Evolutionary conservation across 2,888 invertebrate species (phyloP), one percentile per base, ranked within the genome.

Genomic region (Gymnosoma rotundatum): DNA sequence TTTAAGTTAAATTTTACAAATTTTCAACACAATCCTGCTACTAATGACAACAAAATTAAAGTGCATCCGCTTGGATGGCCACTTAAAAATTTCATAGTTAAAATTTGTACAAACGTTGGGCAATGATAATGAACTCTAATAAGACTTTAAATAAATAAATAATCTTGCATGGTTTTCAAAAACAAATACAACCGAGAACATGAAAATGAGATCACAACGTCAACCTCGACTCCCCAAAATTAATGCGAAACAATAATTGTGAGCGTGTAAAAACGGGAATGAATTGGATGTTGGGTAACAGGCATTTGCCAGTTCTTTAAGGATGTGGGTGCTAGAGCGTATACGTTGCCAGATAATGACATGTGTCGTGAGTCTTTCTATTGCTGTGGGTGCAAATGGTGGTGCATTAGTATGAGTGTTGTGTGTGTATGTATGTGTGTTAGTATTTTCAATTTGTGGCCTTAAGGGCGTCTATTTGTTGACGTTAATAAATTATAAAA

Each of bases 401-500:
- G 18, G 0, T 54, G 21, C 4, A 21, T 38, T 12, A 20, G 12
- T 42, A 20, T 61, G 56, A 36, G 63, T 64, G 25, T 25, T 64
- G 25, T 25, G 32, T 58, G 38, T 60, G 54, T 52, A 18, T 45
- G 20, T 38, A 36, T 75, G 10, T 56, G 63, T 38, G 5, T 83
- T 58, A 56, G 54, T 70, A 56, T 67, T 81, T 74, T 80, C 72
- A 78, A 69, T 83, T 83, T 85, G 83, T 80, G 86, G 79, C 80
- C 82, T 82, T 85, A 74, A 85, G 86, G 86, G 88, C 86, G 87
- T 84, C 87, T 88, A 87, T 88, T 88, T 90, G 91, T 91, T 91
- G 90, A 91, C 89, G 89, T 88, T 90, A 90, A 90, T 90, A 90
- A 90, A 90, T 90, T 91, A 90, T 90, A 90, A 90, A 90, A 89